Evolutionary conservation across 92 coral and sea anemone genomes (phyloP).

Genomic region (Montipora capitata): DNA sequence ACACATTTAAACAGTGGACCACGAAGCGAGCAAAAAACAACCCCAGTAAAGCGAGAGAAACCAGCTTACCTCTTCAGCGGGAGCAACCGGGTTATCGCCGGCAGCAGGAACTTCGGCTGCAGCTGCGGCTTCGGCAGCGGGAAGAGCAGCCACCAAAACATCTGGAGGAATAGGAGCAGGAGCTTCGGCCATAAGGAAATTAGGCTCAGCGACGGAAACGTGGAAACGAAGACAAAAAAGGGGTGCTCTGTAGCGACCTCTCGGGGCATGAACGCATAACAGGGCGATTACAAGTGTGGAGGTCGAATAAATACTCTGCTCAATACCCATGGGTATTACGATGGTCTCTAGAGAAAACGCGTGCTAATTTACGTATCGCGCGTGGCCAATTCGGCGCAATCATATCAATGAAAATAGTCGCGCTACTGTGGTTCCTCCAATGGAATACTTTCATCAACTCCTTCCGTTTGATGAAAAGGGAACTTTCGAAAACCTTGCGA

Average conservation of each 20-base stretch:
- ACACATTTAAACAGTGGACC: neutral
- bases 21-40: conserved; percentile 4
- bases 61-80: conserved; percentile 15
- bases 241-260: neutral
- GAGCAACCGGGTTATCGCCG: neutral
- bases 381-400: conserved; percentile 4
- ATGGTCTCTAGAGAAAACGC: neutral
- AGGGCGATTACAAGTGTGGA: neutral
- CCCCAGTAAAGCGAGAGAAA: neutral
- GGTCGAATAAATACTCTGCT: conserved; percentile 6
- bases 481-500: too few species aligned
- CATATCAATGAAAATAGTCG: neutral
- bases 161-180: neutral
- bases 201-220: conserved; percentile 2
- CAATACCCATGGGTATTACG: neutral
- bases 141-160: too few species aligned
- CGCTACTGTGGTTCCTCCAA: too few species aligned
- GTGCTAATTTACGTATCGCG: neutral
- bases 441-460: too few species aligned
- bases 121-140: too few species aligned
- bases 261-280: too few species aligned
- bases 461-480: too few species aligned
- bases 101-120: conserved; percentile 10
- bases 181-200: conserved; percentile 8
- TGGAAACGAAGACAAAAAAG: neutral